phyloP scores from a whole-genome alignment of 2,888 invertebrate species.

The Entomobrya proxima region DNA sequence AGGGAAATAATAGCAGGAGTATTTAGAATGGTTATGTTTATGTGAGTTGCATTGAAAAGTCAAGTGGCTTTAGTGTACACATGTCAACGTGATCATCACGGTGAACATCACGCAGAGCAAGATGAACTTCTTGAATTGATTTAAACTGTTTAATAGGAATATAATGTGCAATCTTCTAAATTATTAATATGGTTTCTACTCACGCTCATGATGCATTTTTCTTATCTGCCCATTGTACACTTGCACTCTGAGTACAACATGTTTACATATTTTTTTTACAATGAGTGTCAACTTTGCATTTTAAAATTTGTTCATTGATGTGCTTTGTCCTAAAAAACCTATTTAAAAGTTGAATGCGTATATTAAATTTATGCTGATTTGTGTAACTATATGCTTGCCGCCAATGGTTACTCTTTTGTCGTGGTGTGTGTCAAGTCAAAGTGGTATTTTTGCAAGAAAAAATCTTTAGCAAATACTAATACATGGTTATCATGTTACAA shows the following conservation, averaged over 20 bases:
- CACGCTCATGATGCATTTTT: background rate
- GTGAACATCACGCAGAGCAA: background rate
- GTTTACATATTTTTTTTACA: too few relatives aligned
- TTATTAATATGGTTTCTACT: too few relatives aligned
- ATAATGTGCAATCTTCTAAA: background rate
- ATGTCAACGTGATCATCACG: conserved; percentile 1
- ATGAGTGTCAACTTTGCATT: too few relatives aligned
- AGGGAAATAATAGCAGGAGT: too few relatives aligned
- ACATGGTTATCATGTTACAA: too few relatives aligned
- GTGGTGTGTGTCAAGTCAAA: too few relatives aligned
- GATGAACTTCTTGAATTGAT: conserved; percentile 22
- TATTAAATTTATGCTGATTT: background rate
- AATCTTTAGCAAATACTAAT: too few relatives aligned
- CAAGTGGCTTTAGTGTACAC: background rate
- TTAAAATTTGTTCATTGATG: too few relatives aligned
- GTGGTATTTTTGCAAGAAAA: too few relatives aligned
- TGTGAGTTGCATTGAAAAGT: conserved; percentile 3
- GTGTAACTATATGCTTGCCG: background rate
- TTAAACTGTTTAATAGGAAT: background rate
- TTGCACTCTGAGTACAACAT: background rate
- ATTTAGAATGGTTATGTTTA: too few relatives aligned
- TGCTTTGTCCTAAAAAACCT: too few relatives aligned
- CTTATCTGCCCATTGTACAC: background rate
- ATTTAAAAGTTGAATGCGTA: background rate
- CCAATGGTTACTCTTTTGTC: background rate